Conservation (phyloP, 2,797 vertebrate genomes). For the Chelmon rostratus region DNA sequence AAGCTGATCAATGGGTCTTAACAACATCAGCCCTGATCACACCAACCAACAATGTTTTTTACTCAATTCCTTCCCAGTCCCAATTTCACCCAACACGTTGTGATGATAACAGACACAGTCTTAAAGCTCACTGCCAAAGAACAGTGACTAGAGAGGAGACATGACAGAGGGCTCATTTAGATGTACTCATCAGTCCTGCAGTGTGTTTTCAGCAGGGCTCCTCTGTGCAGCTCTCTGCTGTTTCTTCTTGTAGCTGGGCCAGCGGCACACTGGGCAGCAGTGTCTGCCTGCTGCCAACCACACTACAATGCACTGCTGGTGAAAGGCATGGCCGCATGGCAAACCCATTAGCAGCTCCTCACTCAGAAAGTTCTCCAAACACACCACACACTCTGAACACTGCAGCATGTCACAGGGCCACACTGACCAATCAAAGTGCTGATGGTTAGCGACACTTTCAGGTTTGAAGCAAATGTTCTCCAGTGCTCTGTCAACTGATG, state of each 20-base stretch:
- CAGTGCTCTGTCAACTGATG: constrained; percentile 55
- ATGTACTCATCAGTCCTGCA: constrained; percentile 32
- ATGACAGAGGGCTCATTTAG: not conserved
- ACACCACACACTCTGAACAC: constrained; percentile 96
- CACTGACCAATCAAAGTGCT: constrained; percentile 87
- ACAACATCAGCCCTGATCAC: constrained; percentile 9
- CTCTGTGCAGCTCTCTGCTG: not conserved
- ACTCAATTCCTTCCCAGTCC: not conserved
- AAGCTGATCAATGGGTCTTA: constrained; percentile 10
- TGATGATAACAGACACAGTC: not conserved
- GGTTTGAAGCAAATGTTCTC: constrained; percentile 43
- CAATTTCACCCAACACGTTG: not conserved
- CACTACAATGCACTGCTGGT: constrained; percentile 96
- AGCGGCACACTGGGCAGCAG: constrained; percentile 97
- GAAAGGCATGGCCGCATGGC: constrained; percentile 96
- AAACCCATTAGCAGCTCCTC: constrained; percentile 93
- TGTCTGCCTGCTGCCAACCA: constrained; percentile 94
- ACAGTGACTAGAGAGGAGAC: not conserved
- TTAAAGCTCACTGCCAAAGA: not conserved
- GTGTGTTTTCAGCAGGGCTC: not conserved
- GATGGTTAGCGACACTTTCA: constrained; percentile 51
- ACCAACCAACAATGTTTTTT: not conserved
- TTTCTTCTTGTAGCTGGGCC: constrained; percentile 97
- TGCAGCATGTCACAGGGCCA: constrained; percentile 92
- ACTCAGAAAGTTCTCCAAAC: constrained; percentile 93